A percentile compares a stretch with the other conserved stretches of the same genome.
Conservation (phyloP, 1,140 invertebrate genomes). For the Papilio glaucus region DNA sequence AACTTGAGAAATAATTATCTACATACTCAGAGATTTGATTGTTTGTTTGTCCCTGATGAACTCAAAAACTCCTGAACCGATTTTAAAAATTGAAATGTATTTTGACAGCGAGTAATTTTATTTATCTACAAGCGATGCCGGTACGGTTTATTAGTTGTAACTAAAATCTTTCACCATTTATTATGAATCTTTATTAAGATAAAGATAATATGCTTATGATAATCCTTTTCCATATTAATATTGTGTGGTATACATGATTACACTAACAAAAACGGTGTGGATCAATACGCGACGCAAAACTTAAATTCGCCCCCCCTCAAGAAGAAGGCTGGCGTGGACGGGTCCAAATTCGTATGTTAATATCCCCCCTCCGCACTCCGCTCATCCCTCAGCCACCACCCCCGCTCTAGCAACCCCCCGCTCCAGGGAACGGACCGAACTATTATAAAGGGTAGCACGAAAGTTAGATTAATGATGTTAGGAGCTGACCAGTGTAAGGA, state of each 20-base stretch:
- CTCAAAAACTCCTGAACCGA: too few relatives aligned
- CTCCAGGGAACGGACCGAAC: conserved; percentile 73
- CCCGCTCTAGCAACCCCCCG: conserved; percentile 46
- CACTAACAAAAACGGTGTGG: conserved; percentile 63
- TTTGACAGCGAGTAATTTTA: too few relatives aligned
- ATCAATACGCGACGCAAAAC: conserved; percentile 79
- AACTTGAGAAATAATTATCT: too few relatives aligned
- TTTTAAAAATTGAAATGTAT: too few relatives aligned
- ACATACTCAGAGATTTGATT: too few relatives aligned
- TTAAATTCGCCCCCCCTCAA: conserved; percentile 78
- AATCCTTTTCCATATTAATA: too few relatives aligned
- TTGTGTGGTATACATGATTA: conserved; percentile 53
- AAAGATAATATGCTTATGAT: too few relatives aligned
- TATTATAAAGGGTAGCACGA: conserved; percentile 83
- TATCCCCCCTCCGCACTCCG: conserved; percentile 54
- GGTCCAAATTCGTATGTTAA: conserved; percentile 81
- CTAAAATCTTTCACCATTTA: too few relatives aligned
- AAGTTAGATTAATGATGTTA: conserved; percentile 84
- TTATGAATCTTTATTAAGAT: too few relatives aligned
- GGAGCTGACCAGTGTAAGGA: conserved; percentile 75
- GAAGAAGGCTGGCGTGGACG: conserved; percentile 69
- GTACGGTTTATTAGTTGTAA: too few relatives aligned
- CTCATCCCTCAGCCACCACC: conserved; percentile 45
- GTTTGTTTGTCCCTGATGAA: too few relatives aligned
- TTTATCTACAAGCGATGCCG: too few relatives aligned